Evolutionary conservation across 1,140 invertebrate species (phyloP).

Genomic region (Ceratina calcarata): DNA sequence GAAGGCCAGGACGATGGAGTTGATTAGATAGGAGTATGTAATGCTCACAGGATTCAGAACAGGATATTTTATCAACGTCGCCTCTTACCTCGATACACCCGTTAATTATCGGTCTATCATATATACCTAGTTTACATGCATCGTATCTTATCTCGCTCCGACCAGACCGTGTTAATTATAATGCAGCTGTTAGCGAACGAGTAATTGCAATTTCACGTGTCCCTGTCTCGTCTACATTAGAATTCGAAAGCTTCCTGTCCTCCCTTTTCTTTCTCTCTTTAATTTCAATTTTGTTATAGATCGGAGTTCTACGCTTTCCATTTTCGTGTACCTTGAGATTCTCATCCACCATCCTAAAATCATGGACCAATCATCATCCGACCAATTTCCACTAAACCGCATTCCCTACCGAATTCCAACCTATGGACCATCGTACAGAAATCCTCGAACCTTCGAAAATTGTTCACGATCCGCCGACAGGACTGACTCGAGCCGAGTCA

Average conservation of each 20-base stretch:
- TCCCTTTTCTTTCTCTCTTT: not conserved
- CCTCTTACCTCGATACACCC: conserved; percentile 51
- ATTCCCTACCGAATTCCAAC: not conserved
- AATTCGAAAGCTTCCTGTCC: not conserved
- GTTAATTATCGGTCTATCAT: conserved; percentile 65
- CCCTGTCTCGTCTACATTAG: not conserved
- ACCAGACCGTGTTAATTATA: conserved; percentile 50
- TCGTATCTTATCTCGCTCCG: conserved; percentile 57
- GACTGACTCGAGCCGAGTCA: not conserved
- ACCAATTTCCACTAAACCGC: not conserved
- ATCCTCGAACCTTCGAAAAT: conserved; percentile 7
- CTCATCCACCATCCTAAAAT: not conserved
- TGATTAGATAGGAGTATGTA: conserved; percentile 41
- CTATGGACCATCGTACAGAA: not conserved
- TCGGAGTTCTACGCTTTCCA: too few relatives aligned
- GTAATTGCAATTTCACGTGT: conserved; percentile 37
- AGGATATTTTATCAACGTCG: conserved; percentile 47
- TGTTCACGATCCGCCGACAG: conserved; percentile 10
- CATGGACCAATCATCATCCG: not conserved
- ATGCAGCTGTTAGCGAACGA: conserved; percentile 37
- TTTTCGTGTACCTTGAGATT: not conserved
- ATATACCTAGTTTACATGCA: conserved; percentile 66
- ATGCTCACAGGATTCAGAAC: conserved; percentile 12
- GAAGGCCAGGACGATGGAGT: conserved; percentile 39
- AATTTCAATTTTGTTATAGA: not conserved